Conservation (phyloP, 2,888 invertebrate species). For the Mythimna loreyi region DNA sequence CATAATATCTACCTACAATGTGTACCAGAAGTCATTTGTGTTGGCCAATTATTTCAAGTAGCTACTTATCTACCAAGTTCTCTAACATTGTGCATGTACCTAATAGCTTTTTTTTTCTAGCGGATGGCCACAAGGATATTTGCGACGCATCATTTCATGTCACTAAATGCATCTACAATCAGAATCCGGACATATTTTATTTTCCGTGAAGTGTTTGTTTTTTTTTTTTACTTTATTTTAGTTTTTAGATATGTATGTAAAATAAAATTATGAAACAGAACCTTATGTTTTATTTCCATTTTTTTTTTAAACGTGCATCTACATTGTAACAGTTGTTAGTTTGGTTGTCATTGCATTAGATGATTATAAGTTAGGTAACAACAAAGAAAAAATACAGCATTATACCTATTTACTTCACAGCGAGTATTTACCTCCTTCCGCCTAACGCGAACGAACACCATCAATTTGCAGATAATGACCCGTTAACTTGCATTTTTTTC, state of each 20-base stretch:
- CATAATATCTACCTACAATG: background rate
- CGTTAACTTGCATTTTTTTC: conserved; percentile 78
- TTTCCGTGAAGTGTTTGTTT: conserved; percentile 78
- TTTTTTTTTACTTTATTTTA: conserved; percentile 6
- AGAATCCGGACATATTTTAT: conserved; percentile 85
- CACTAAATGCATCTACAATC: conserved; percentile 88
- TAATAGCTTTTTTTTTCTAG: conserved; percentile 73
- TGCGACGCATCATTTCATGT: conserved; percentile 88
- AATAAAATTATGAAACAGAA: conserved; percentile 17
- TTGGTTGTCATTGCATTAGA: conserved; percentile 7
- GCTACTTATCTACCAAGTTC: conserved; percentile 1
- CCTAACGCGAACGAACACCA: conserved; percentile 60
- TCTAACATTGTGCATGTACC: conserved; percentile 18
- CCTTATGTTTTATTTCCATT: background rate
- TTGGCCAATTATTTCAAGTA: conserved; percentile 40
- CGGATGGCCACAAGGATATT: conserved; percentile 85
- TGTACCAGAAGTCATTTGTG: conserved; percentile 42
- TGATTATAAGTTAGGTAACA: conserved; percentile 12
- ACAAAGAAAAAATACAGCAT: conserved; percentile 36
- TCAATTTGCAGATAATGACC: conserved; percentile 73
- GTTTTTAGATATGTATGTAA: background rate
- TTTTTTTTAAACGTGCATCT: background rate
- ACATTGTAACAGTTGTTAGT: conserved; percentile 12
- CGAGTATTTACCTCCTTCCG: conserved; percentile 65
- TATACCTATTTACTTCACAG: conserved; percentile 23